A percentile compares a stretch with the other conserved stretches of the same genome.
Conservation (phyloP, 37 sponge, comb jelly and placozoan genomes). For the Petrosia ficiformis region DNA sequence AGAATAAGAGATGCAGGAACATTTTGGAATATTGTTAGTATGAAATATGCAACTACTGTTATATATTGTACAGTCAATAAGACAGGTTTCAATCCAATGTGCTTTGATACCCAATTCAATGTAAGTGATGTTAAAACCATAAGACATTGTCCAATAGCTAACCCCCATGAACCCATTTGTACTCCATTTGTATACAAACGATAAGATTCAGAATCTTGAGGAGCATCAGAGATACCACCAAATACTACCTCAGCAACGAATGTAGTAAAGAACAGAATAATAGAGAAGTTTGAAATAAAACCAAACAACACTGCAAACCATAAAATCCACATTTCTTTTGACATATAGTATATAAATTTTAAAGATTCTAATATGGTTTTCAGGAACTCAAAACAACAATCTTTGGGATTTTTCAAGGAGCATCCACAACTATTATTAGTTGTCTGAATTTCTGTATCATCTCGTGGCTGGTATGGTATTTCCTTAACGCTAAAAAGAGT, state of each 20-base stretch:
- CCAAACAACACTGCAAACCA: conserved; percentile 10
- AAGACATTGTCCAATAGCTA: background rate
- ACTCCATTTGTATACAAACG: conserved; percentile 18
- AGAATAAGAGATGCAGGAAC: background rate
- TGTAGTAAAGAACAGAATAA: conserved; percentile 20
- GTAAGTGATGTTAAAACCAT: background rate
- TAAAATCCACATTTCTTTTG: conserved; percentile 7
- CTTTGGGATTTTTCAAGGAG: background rate
- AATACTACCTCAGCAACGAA: conserved; percentile 35
- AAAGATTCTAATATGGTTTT: background rate
- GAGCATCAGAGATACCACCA: conserved; percentile 14
- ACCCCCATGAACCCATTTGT: conserved; percentile 2
- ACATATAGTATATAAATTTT: conserved; percentile 20
- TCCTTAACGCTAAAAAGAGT: background rate
- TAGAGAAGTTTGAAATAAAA: background rate
- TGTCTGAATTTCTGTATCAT: background rate
- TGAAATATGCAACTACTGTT: background rate
- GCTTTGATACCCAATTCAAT: background rate
- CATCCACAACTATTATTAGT: background rate
- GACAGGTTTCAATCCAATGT: background rate
- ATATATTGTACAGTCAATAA: background rate
- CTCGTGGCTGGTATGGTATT: background rate
- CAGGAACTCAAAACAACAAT: background rate
- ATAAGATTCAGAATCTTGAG: background rate
- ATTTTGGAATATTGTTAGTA: background rate